A percentile compares a stretch with the other conserved stretches of the same genome.
phyloP scores from a whole-genome alignment of 2,888 invertebrate genomes.

The Muschampia plurimacula region DNA sequence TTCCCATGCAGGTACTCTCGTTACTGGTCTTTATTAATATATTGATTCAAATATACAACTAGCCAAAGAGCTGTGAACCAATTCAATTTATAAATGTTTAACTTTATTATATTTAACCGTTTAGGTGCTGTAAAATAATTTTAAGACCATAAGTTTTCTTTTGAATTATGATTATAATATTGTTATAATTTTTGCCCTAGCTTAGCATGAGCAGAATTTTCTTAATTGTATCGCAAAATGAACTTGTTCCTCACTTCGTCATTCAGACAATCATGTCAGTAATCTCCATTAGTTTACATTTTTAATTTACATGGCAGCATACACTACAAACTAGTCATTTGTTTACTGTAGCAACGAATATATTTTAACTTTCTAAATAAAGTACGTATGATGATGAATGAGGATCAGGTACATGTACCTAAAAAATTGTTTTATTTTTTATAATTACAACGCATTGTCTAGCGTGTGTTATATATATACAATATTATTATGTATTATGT shows the following conservation, averaged over 20 bases:
- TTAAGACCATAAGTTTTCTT: background rate
- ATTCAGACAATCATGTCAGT: background rate
- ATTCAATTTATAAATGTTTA: slow-evolving; percentile 6
- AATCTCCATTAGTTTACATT: background rate
- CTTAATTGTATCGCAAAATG: background rate
- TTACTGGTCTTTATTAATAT: slow-evolving; percentile 20
- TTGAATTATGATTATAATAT: background rate
- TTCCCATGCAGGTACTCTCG: slow-evolving; percentile 16
- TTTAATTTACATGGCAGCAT: background rate
- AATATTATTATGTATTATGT: slow-evolving; percentile 56
- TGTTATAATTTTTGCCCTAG: slow-evolving; percentile 16
- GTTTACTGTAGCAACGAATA: slow-evolving; percentile 5
- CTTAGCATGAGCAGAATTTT: slow-evolving; percentile 28
- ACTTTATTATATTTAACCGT: background rate
- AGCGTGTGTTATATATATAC: slow-evolving; percentile 56
- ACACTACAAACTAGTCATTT: slow-evolving; percentile 17
- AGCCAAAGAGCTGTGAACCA: slow-evolving; percentile 28
- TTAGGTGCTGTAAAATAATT: slow-evolving; percentile 14
- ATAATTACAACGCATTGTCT: slow-evolving; percentile 43
- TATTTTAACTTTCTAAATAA: background rate
- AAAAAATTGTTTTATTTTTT: slow-evolving; percentile 17
- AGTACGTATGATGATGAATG: slow-evolving; percentile 23
- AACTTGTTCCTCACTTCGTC: slow-evolving; percentile 28
- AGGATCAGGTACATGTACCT: slow-evolving; percentile 24
- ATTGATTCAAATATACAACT: slow-evolving; percentile 17